Evolutionary conservation across 2,797 vertebrate species (phyloP).

Genomic region (Megaceryle alcyon): DNA sequence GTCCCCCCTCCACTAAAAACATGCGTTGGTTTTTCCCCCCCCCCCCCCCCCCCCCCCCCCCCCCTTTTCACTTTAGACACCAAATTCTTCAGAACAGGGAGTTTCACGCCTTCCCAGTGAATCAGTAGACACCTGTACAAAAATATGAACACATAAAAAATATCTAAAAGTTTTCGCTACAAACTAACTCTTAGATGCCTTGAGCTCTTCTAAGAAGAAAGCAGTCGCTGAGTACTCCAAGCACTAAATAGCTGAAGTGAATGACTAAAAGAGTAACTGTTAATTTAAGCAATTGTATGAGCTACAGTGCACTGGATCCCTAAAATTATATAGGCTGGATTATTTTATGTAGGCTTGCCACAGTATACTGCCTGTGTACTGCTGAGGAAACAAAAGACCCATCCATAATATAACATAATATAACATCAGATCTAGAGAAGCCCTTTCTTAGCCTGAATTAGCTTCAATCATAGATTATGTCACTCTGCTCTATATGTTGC

Average conservation of each 20-base stretch:
- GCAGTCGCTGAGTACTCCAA: neutral
- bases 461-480: neutral
- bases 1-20: too few relatives aligned
- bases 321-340: neutral
- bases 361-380: neutral
- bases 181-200: neutral
- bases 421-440: neutral
- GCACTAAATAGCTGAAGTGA: neutral
- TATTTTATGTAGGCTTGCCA: neutral
- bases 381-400: neutral
- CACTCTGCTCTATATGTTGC: neutral
- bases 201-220: neutral
- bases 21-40: too few relatives aligned
- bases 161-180: neutral
- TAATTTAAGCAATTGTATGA: neutral
- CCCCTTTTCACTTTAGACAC: neutral
- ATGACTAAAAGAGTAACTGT: neutral
- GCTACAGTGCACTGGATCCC: neutral
- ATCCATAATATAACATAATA: neutral
- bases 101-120: neutral
- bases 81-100: neutral
- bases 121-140: neutral
- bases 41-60: too few relatives aligned
- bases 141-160: neutral
- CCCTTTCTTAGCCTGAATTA: neutral